Evolutionary conservation across 2,797 vertebrate species (phyloP).

Genomic region (Sardinella longiceps): DNA sequence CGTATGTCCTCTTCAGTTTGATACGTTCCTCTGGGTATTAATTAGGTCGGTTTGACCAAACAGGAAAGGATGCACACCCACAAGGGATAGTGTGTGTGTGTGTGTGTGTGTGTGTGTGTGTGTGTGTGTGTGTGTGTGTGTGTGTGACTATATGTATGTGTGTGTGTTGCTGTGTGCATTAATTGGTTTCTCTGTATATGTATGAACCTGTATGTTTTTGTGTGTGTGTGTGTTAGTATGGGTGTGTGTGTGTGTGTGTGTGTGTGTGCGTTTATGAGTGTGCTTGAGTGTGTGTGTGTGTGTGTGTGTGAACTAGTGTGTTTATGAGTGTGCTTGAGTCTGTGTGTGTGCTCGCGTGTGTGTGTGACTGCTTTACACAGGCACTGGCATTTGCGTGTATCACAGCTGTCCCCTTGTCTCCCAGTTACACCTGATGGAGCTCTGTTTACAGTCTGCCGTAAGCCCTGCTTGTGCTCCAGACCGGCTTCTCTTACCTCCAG

Average conservation of each 20-base stretch:
- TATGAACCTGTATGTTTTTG: background rate
- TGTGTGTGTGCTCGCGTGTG: background rate
- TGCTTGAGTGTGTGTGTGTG: background rate
- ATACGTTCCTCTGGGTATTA: slow-evolving; percentile 6
- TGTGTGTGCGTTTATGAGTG: too few relatives aligned
- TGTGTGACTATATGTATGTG: too few relatives aligned
- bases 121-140: background rate
- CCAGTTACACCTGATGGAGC: background rate
- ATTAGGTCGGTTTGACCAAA: background rate
- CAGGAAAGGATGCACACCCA: background rate
- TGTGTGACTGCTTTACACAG: background rate
- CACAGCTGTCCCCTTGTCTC: slow-evolving; percentile 3
- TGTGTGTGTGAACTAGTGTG: background rate
- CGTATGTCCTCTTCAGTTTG: background rate
- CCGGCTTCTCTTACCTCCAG: slow-evolving; percentile 16
- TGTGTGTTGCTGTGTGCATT: background rate
- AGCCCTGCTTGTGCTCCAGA: background rate
- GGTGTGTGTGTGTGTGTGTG: background rate
- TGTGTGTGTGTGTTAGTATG: background rate
- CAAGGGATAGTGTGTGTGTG: background rate
- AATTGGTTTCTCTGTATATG: too few relatives aligned
- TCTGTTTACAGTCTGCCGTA: slow-evolving; percentile 16
- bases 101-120: background rate
- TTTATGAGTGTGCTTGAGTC: background rate
- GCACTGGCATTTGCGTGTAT: slow-evolving; percentile 36